Conservation (phyloP, 2,113 vertebrate genomes). For the Sialia sialis region DNA sequence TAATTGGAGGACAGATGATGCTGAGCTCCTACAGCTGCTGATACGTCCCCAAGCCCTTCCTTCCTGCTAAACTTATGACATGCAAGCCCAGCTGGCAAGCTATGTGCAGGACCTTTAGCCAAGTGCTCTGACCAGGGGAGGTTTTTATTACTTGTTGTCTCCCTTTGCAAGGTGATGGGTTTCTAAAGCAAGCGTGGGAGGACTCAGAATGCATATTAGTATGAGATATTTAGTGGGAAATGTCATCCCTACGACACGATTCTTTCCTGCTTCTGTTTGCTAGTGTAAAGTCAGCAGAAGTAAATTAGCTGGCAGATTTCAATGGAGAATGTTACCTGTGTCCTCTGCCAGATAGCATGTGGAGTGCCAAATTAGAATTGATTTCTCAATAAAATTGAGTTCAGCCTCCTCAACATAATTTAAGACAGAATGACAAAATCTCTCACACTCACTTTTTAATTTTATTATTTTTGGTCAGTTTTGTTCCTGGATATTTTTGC, state of each 20-base stretch:
- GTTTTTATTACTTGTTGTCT: neutral
- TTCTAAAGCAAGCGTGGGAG: neutral
- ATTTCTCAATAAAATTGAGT: conserved; percentile 80
- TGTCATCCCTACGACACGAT: neutral
- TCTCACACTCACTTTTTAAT: conserved; percentile 56
- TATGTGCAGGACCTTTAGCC: neutral
- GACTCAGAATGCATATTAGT: neutral
- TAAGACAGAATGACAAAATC: conserved; percentile 69
- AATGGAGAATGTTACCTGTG: conserved; percentile 60
- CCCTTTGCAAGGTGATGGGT: conserved; percentile 16
- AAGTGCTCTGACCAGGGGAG: neutral
- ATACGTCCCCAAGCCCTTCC: neutral
- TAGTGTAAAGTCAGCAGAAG: conserved; percentile 61
- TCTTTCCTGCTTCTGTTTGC: conserved; percentile 59
- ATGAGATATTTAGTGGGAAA: conserved; percentile 17
- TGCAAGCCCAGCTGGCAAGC: neutral
- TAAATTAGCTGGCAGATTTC: conserved; percentile 72
- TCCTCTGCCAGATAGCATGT: conserved; percentile 68
- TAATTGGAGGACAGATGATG: conserved; percentile 21
- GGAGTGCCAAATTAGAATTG: conserved; percentile 78
- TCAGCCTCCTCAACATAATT: conserved; percentile 72
- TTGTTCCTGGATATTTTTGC: conserved; percentile 65
- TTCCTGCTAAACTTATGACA: neutral
- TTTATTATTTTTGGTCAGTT: conserved; percentile 68
- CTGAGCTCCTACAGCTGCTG: neutral